Evolutionary conservation across 1,140 invertebrate species (phyloP), one percentile per base, ranked within the genome.

Genomic region (Drosophila saltans): DNA sequence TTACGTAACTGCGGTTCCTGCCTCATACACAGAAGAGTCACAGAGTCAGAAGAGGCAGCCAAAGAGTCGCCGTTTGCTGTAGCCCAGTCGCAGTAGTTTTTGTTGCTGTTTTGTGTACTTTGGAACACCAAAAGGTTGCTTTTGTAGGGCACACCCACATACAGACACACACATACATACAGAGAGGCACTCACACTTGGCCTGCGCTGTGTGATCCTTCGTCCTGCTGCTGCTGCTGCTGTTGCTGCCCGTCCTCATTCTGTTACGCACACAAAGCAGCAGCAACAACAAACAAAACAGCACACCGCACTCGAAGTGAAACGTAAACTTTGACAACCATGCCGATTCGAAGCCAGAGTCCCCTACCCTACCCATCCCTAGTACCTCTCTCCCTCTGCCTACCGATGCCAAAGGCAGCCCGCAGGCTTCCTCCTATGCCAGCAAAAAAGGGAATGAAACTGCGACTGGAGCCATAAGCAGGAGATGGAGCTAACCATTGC

Each of bases 261-360:
- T n/a, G 63, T 59, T 72, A 70, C 56, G 58, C 48, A 68, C 48
- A 72, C 69, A 71, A 71, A 78, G 66, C 70, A 67, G 58, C 70
- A 78, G 55, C 75, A 68, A 66, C 68, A 62, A 69, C 72, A 72
- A 75, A 80, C 70, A 80, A 77, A 81, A 80, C 66, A 72, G 66
- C 69, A 73, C 76, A 74, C 72, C 79, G 78, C 71, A 81, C 80
- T 89, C 75, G 71, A 89, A 84, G 80, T 81, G 81, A 89, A 89
- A 89, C 81, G 84, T 89, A 84, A 89, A 84, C 85, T 89, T 90
- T 89, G 85, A 90, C 85, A 89, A 84, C 69, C 81, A 71, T 69
- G 60, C 69, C 36, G 57, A 52, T 24, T 64, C 60, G 52, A 56
- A 56, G 43, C 26, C 58, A 57, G 28, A 28, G 64, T 36, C 56